Conservation (phyloP, 2,888 invertebrate genomes). For the Phyllotreta striolata region DNA sequence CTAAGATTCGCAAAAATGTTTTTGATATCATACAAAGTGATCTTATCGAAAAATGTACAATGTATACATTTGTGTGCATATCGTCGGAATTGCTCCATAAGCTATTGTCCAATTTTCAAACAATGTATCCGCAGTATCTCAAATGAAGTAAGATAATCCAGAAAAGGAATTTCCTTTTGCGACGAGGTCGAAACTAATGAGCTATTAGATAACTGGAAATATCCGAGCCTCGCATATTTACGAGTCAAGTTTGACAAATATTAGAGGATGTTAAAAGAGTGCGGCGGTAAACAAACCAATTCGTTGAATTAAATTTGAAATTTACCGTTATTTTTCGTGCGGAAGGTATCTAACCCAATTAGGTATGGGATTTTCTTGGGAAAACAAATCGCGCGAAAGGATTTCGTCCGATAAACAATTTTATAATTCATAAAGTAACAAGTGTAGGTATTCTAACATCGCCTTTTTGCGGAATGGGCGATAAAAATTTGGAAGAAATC, state of each 20-base stretch:
- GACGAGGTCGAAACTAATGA: constrained; percentile 31
- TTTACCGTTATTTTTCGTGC: constrained; percentile 31
- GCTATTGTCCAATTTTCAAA: constrained; percentile 25
- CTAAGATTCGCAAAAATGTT: constrained; percentile 6
- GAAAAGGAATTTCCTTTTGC: constrained; percentile 16
- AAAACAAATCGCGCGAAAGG: too few species aligned
- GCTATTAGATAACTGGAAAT: constrained; percentile 25
- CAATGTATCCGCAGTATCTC: constrained; percentile 22
- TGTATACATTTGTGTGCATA: neutral
- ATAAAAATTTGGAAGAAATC: constrained; percentile 2
- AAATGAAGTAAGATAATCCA: constrained; percentile 20
- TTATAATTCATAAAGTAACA: too few species aligned
- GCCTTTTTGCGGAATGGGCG: neutral
- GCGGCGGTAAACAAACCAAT: constrained; percentile 38
- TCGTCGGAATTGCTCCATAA: constrained; percentile 9
- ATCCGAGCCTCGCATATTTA: constrained; percentile 28
- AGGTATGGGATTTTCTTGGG: constrained; percentile 8
- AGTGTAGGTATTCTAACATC: neutral
- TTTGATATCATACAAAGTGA: neutral
- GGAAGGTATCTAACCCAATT: constrained; percentile 28
- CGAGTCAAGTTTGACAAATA: constrained; percentile 31
- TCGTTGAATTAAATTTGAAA: constrained; percentile 37
- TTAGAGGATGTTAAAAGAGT: constrained; percentile 27
- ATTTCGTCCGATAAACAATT: too few species aligned
- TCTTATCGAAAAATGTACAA: constrained; percentile 10